Base-by-base conservation (phyloP, 92 coral and sea anemone species). In the Umimayanthus chanpuru region DNA sequence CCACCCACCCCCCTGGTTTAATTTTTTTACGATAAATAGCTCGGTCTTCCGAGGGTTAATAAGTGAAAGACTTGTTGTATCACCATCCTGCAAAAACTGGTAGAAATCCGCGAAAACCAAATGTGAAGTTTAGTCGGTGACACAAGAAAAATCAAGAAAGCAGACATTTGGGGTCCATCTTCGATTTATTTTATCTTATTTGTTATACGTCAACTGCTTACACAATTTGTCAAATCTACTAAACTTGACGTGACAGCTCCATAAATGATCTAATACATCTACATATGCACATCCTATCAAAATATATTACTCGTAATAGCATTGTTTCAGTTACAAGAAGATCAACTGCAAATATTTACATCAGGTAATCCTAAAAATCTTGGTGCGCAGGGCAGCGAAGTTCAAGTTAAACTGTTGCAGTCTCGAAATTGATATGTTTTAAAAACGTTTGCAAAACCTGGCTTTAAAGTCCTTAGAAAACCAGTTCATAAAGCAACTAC, bases 251-350 rank as follows among this genome's bases (percentile, higher is more conserved):
- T 82, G 77, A 44, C 65, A 41, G 61, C 47, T 25, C 32, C 50
- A 38, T 21, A 36, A 26, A 5, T 43, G 2, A 20, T 38, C 20
- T 32, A 4, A 16, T 30, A 21, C 70, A 70, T 83, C 87, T 68
- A 83, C 78, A 83, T 70, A 26, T 70, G 15, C 44, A 83, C 85
- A 81, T 44, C 44, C 87, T 83, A 83, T 39, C 87, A 83, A 83
- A 83, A 83, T 83, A 83, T 83, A 83, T 83, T 72, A 83, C 76
- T 83, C 30, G 47, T 41, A 41, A 47, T 32, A 43, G 71, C 12
- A 81, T 47, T 20, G 75, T 15, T 67, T 29, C n/a, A n/a, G 26
- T 68, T 43, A 83, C 64, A 43, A 82, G 64, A 61, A 23, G 71
- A 82, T 82, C 64, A 39, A 21, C 23, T 82, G 12, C 29, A 21